These are phyloP conservation scores for Botia almorhae DNA, from an alignment of 2,797 vertebrate genomes.

Conservation along the genomic window DNA sequence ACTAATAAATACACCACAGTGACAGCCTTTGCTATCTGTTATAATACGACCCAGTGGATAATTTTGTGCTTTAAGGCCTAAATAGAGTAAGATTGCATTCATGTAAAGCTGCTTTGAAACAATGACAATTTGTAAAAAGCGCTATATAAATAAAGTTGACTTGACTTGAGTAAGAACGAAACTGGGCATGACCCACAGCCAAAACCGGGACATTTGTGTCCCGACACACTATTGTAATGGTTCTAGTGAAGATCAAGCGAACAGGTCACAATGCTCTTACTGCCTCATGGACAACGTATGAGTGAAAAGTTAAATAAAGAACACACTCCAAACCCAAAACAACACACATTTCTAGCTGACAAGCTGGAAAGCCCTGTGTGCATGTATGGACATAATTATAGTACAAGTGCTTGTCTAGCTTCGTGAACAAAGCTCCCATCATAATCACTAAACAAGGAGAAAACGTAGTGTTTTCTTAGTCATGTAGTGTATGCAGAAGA, in stretches of 20 bases:
- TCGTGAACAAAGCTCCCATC: conserved; percentile 1
- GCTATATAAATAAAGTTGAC: too few relatives aligned
- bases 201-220: conserved; percentile 19
- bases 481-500: neutral
- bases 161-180: conserved; percentile 36
- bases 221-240: conserved; percentile 10
- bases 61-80: neutral
- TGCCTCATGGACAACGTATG: conserved; percentile 30
- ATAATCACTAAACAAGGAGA: neutral
- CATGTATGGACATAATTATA: neutral
- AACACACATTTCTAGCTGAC: neutral
- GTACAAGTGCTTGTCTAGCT: conserved; percentile 31
- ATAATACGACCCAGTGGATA: conserved; percentile 8
- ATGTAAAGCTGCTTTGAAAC: too few relatives aligned
- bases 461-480: neutral
- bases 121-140: too few relatives aligned
- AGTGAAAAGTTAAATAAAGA: conserved; percentile 28
- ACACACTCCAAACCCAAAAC: conserved; percentile 12
- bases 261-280: conserved; percentile 20
- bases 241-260: conserved; percentile 21
- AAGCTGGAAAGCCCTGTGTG: neutral
- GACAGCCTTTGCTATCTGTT: conserved; percentile 11
- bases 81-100: too few relatives aligned
- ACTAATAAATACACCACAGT: neutral
- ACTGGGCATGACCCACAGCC: conserved; percentile 35